phyloP scores from a whole-genome alignment of 2,113 vertebrate genomes.

The Esox niger region DNA sequence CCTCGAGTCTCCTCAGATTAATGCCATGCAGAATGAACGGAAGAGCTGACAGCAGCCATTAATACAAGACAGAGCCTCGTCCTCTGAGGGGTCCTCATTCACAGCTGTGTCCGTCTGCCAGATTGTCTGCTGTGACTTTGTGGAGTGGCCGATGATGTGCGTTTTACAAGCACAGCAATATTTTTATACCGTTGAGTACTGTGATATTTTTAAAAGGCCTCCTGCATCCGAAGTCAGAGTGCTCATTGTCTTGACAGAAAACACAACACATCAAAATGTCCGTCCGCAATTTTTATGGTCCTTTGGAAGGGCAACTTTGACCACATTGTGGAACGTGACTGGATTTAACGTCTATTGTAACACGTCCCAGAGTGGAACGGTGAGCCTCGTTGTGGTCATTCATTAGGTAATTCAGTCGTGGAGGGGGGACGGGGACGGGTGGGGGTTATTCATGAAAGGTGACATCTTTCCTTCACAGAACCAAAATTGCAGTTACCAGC shows the following conservation, averaged over 20 bases:
- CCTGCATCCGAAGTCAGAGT: conserved; percentile 23
- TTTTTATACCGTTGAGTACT: conserved; percentile 46
- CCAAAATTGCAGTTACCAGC: too few relatives aligned
- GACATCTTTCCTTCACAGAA: too few relatives aligned
- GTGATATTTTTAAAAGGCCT: conserved; percentile 45
- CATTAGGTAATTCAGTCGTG: too few relatives aligned
- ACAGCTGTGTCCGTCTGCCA: conserved; percentile 46
- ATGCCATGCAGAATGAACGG: conserved; percentile 52
- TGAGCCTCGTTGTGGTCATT: too few relatives aligned
- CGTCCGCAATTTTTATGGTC: not conserved
- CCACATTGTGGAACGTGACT: not conserved
- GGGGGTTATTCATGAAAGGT: too few relatives aligned
- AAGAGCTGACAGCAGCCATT: conserved; percentile 58
- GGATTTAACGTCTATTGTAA: not conserved
- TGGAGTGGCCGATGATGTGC: conserved; percentile 44
- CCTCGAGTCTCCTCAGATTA: conserved; percentile 59
- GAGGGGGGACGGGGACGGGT: too few relatives aligned
- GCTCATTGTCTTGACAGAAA: not conserved
- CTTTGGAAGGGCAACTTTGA: not conserved
- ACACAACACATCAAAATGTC: not conserved
- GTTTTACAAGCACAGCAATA: conserved; percentile 48
- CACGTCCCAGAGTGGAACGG: too few relatives aligned
- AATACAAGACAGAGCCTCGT: conserved; percentile 63
- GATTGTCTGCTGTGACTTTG: conserved; percentile 48
- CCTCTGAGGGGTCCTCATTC: conserved; percentile 54